Evolutionary conservation across 2,888 invertebrate genomes (phyloP), one percentile per base, ranked within the genome.

Genomic region (Agrilus biguttatus): DNA sequence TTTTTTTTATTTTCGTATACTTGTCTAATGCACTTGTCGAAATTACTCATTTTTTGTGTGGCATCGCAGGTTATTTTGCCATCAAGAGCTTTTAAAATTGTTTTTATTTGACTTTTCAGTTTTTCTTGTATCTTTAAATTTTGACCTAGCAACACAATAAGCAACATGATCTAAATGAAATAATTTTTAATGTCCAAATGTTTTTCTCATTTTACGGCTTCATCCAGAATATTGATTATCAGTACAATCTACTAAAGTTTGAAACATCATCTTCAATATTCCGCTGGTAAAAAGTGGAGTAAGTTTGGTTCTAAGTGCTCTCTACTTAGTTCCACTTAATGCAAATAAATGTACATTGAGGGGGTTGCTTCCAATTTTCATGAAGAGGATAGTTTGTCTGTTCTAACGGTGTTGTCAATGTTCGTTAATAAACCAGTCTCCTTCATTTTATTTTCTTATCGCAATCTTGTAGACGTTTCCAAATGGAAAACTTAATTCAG

Each of bases 271-370:
- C 55, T 75, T 80, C 43, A 81, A 62, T 57, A 78, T 80, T 12
- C 75, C 77, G 0, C 77, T 69, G 0, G 79, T 73, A 51, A 81
- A 82, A 0, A 75, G 71, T 0, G 80, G 76, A 1, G 79, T 71
- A 52, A 81, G 59, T 50, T 78, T 77, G 0, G 66, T 47, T 12
- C 81, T 66, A 19, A 80, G 56, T n/a, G 63, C 67, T 53, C 70
- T 77, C 82, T 82, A 83, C 28, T 69, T 64, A 8, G 68, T 60
- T 1, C 73, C 75, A 41, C 66, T 66, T 36, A 72, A 54, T 47
- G 69, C 63, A 50, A 79, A 75, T 1, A 80, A 55, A 54, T 74
- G 73, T 0, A 65, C 72, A 0, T 73, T 69, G 19, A 78, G 48
- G 0, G 72, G 74, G 57, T 79, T 77, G 2, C 67, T 63, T 10